Evolutionary conservation across 2,888 invertebrate species (phyloP).

Genomic region (Sturmia bella): DNA sequence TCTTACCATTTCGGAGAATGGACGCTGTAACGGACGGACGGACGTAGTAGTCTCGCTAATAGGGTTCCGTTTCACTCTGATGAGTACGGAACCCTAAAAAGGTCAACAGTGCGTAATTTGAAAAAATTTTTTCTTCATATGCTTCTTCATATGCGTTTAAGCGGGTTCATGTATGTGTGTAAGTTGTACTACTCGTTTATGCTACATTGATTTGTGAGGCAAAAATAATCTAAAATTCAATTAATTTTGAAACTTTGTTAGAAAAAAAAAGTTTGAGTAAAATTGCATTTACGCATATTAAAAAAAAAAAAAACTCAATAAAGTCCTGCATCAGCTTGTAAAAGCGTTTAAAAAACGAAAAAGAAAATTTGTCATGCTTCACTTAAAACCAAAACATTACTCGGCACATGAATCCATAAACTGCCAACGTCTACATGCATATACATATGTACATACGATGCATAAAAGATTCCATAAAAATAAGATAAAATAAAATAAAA

Average conservation of each 20-base stretch:
- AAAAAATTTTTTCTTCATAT: too few species aligned
- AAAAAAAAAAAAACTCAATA: background rate
- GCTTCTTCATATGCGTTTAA: too few species aligned
- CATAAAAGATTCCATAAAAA: constrained; percentile 19
- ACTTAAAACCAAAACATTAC: constrained; percentile 6
- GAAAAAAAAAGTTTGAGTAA: background rate
- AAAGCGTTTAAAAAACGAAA: constrained; percentile 4
- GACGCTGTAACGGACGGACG: too few species aligned
- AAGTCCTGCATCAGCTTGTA: constrained; percentile 11
- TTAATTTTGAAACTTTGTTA: constrained; percentile 26
- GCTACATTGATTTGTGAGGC: constrained; percentile 48
- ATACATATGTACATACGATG: constrained; percentile 14
- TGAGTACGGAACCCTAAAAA: too few species aligned
- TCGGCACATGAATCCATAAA: background rate
- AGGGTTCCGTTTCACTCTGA: too few species aligned
- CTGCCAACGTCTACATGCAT: background rate
- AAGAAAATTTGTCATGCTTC: constrained; percentile 21
- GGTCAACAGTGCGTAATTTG: too few species aligned
- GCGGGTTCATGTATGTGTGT: background rate
- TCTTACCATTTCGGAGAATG: too few species aligned
- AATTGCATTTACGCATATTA: background rate
- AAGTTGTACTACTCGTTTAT: background rate
- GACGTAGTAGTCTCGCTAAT: too few species aligned
- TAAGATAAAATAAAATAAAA: constrained; percentile 17
- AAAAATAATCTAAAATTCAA: constrained; percentile 44